phyloP scores from a whole-genome alignment of 2,888 invertebrate genomes.

The Brassicogethes aeneus region DNA sequence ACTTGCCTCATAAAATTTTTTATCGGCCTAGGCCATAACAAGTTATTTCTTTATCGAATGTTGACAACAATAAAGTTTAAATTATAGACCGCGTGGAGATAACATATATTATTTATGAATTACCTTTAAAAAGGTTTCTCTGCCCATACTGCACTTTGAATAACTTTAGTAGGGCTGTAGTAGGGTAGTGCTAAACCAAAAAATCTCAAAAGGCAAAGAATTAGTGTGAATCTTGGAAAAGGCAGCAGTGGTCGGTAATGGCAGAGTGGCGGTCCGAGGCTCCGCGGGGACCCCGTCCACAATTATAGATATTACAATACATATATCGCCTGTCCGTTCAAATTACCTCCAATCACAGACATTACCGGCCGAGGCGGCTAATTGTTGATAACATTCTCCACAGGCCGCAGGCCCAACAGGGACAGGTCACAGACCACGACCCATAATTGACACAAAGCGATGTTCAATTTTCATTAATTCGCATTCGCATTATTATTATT shows the following conservation, averaged over 20 bases:
- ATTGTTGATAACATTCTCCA: slow-evolving; percentile 32
- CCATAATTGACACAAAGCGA: neutral
- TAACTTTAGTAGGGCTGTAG: too few species aligned
- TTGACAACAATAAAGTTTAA: too few species aligned
- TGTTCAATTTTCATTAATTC: slow-evolving; percentile 1
- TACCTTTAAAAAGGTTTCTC: too few species aligned
- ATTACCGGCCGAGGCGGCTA: slow-evolving; percentile 32
- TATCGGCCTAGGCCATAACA: too few species aligned
- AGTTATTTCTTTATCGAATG: too few species aligned
- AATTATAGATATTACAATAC: slow-evolving; percentile 38
- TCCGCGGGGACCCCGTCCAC: slow-evolving; percentile 34
- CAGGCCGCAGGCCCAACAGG: neutral
- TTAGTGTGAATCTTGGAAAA: too few species aligned
- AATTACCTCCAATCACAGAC: slow-evolving; percentile 36
- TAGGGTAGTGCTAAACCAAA: too few species aligned
- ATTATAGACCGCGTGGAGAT: too few species aligned
- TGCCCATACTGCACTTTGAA: too few species aligned
- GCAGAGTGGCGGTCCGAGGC: slow-evolving; percentile 31
- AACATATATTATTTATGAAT: too few species aligned
- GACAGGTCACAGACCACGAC: neutral
- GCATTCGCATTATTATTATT: neutral
- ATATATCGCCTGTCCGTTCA: slow-evolving; percentile 35
- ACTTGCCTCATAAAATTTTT: too few species aligned
- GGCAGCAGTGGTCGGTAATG: slow-evolving; percentile 23
- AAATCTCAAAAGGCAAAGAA: too few species aligned